Evolutionary conservation across 2,888 invertebrate genomes (phyloP).

Genomic region (Pyrochroa serraticornis): DNA sequence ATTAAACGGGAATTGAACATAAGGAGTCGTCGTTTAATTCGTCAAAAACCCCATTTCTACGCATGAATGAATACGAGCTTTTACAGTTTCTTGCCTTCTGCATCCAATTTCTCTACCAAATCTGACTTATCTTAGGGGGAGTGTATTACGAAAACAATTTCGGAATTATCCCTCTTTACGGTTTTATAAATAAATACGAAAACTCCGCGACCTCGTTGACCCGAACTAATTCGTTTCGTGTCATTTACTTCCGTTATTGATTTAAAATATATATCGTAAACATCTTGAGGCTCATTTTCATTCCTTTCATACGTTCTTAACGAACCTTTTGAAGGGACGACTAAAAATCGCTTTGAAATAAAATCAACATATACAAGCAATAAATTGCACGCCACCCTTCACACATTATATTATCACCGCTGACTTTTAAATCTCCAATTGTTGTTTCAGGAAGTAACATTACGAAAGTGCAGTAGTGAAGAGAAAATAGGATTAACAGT

Average conservation of each 20-base stretch:
- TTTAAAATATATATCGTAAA: conserved; percentile 7
- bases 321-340: too few relatives aligned
- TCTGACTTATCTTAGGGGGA: conserved; percentile 9
- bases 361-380: too few relatives aligned
- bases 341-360: too few relatives aligned
- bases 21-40: conserved; percentile 30
- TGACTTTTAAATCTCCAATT: not conserved
- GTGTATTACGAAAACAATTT: conserved; percentile 18
- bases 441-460: conserved; percentile 66
- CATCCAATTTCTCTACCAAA: conserved; percentile 11
- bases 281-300: not conserved
- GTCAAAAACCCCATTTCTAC: conserved; percentile 28
- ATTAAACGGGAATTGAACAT: conserved; percentile 30
- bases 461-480: conserved; percentile 63
- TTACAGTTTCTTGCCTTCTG: conserved; percentile 26
- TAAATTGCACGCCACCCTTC: not conserved
- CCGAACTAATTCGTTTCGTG: conserved; percentile 17
- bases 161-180: conserved; percentile 18
- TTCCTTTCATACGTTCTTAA: not conserved
- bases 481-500: conserved; percentile 72
- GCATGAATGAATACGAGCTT: conserved; percentile 26
- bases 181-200: conserved; percentile 19
- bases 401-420: not conserved
- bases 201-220: conserved; percentile 13
- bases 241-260: conserved; percentile 6